These are phyloP conservation scores for Holcopasites calliopsidis DNA, from an alignment of 1,140 invertebrate genomes.

Conservation along the genomic window DNA sequence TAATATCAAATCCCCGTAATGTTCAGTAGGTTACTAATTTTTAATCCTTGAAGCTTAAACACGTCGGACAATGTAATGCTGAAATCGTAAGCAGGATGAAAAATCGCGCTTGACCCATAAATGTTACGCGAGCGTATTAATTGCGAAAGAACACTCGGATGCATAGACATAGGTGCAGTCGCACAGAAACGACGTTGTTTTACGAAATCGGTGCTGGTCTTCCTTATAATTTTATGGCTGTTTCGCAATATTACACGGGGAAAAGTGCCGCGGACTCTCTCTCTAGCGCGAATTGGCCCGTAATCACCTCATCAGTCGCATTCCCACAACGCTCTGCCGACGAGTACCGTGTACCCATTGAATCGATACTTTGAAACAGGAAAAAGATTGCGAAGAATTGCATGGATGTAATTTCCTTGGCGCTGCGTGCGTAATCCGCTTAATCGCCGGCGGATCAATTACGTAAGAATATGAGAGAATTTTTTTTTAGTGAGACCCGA, in stretches of 20 bases:
- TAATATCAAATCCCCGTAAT: too few relatives aligned
- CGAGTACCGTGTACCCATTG: too few relatives aligned
- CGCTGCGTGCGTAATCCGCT: neutral
- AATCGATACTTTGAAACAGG: too few relatives aligned
- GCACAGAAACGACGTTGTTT: conserved; percentile 52
- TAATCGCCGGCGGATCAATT: conserved; percentile 5
- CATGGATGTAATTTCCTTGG: neutral
- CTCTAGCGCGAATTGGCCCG: neutral
- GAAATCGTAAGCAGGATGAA: too few relatives aligned
- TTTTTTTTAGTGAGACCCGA: neutral
- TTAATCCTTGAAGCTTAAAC: too few relatives aligned
- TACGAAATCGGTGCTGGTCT: conserved; percentile 70
- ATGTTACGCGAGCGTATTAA: conserved; percentile 38
- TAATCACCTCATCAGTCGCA: conserved; percentile 20
- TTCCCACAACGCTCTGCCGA: conserved; percentile 38
- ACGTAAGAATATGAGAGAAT: neutral
- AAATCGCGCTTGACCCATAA: conserved; percentile 24
- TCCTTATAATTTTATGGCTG: conserved; percentile 67
- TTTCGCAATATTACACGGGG: conserved; percentile 45
- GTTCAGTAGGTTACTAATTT: too few relatives aligned
- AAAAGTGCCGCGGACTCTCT: conserved; percentile 37
- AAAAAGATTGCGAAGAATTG: neutral
- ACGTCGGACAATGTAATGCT: too few relatives aligned
- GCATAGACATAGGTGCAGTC: conserved; percentile 24
- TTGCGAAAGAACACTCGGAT: conserved; percentile 48